These are phyloP conservation scores for Punctoribates punctum DNA, from an alignment of 2,888 invertebrate genomes.

Conservation along the genomic window DNA sequence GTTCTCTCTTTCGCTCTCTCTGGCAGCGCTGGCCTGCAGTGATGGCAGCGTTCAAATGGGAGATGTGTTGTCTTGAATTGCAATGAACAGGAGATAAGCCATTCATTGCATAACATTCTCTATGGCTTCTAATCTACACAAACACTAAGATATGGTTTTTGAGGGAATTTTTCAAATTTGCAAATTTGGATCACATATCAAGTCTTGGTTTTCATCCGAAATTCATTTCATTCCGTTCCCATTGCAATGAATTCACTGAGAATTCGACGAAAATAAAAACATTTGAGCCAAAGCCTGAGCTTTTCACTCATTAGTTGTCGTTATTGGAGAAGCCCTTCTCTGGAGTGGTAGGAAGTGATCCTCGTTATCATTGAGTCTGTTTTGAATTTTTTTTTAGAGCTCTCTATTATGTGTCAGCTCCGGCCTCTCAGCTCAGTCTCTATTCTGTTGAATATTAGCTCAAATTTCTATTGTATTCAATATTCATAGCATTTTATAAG, in stretches of 20 bases:
- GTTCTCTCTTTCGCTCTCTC: not conserved
- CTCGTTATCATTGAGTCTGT: slow-evolving; percentile 26
- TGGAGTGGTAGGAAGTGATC: slow-evolving; percentile 31
- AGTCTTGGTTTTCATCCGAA: too few species aligned
- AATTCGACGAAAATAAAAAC: not conserved
- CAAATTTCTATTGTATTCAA: not conserved
- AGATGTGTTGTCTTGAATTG: slow-evolving; percentile 30
- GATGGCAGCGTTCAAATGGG: slow-evolving; percentile 22
- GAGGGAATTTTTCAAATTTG: too few species aligned
- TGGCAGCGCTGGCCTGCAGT: slow-evolving; percentile 4
- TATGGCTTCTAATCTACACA: not conserved
- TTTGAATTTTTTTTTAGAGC: slow-evolving; percentile 30
- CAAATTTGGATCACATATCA: too few species aligned
- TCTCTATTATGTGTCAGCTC: slow-evolving; percentile 11
- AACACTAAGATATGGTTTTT: not conserved
- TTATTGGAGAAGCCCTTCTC: not conserved
- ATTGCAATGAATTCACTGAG: not conserved
- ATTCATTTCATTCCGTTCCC: not conserved
- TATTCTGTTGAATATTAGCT: not conserved
- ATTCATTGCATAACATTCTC: not conserved
- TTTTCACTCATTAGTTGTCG: slow-evolving; percentile 13
- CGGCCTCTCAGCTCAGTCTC: slow-evolving; percentile 14
- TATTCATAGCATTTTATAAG: slow-evolving; percentile 3
- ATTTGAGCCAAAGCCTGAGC: not conserved
- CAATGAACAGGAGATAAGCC: slow-evolving; percentile 23